Conservation (phyloP, 2,797 vertebrate genomes). For the Acestrorhynchus altus region DNA sequence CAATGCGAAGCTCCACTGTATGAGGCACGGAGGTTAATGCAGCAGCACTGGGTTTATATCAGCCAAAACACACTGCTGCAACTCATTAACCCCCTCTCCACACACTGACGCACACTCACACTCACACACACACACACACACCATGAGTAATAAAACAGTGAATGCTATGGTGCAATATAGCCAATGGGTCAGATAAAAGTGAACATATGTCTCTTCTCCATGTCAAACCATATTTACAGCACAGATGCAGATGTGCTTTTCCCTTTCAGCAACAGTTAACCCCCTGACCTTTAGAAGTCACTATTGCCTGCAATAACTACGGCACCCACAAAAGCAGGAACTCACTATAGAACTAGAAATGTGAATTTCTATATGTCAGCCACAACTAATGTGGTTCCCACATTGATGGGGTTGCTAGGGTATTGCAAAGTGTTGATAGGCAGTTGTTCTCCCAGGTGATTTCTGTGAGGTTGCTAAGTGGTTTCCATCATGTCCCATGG, state of each 20-base stretch:
- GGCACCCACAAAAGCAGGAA: too few species aligned
- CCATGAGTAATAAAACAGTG: slow-evolving; percentile 34
- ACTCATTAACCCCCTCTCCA: slow-evolving; percentile 46
- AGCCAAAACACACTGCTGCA: slow-evolving; percentile 43
- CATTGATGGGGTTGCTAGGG: too few species aligned
- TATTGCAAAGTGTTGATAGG: too few species aligned
- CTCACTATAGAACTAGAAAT: too few species aligned
- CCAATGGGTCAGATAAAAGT: slow-evolving; percentile 17
- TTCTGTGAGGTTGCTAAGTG: too few species aligned
- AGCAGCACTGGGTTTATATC: slow-evolving; percentile 39
- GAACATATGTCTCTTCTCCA: slow-evolving; percentile 24
- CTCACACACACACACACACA: not conserved
- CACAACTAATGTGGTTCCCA: too few species aligned
- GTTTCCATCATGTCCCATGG: too few species aligned
- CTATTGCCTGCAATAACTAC: too few species aligned
- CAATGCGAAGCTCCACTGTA: not conserved
- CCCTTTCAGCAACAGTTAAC: not conserved
- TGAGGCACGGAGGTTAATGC: slow-evolving; percentile 38
- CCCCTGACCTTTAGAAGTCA: not conserved
- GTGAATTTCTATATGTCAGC: too few species aligned
- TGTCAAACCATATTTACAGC: not conserved
- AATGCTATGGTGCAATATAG: slow-evolving; percentile 34
- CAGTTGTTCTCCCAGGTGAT: too few species aligned
- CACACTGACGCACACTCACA: not conserved
- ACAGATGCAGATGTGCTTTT: not conserved